Conservation (phyloP, 1,140 invertebrate genomes). For the Trichoplusia ni region DNA sequence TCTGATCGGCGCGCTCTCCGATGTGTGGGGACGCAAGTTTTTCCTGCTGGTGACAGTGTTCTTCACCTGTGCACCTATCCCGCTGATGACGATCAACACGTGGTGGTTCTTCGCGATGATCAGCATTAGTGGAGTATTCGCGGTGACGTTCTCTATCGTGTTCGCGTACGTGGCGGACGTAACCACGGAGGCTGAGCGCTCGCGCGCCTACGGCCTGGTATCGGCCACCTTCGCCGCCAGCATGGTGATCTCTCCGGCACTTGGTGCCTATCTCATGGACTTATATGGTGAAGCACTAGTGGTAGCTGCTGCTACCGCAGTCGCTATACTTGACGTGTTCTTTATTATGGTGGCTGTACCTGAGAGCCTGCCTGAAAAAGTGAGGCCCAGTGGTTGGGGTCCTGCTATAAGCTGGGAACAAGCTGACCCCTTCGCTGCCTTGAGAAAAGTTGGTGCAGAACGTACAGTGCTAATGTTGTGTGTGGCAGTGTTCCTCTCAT, state of each 20-base stretch:
- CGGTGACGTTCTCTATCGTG: slow-evolving; percentile 99
- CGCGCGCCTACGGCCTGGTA: slow-evolving; percentile 97
- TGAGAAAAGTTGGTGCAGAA: slow-evolving; percentile 97
- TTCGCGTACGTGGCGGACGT: slow-evolving; percentile 99
- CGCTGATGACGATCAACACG: slow-evolving; percentile 98
- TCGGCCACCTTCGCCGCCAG: slow-evolving; percentile 99
- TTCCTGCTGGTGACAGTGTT: slow-evolving; percentile 99
- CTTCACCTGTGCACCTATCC: slow-evolving; percentile 99
- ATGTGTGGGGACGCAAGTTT: slow-evolving; percentile 99
- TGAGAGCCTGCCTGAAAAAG: slow-evolving; percentile 98
- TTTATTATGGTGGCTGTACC: slow-evolving; percentile 99
- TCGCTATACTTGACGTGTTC: slow-evolving; percentile 97
- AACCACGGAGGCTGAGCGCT: slow-evolving; percentile 98
- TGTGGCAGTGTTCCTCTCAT: slow-evolving; percentile 98
- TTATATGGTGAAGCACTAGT: slow-evolving; percentile 96
- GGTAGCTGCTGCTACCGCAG: slow-evolving; percentile 96
- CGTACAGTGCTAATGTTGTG: slow-evolving; percentile 98
- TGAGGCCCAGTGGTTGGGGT: slow-evolving; percentile 88
- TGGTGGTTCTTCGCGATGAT: slow-evolving; percentile 99
- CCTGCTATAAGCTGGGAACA: slow-evolving; percentile 97
- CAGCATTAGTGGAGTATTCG: slow-evolving; percentile 98
- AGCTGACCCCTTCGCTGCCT: slow-evolving; percentile 97
- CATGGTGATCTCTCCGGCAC: slow-evolving; percentile 97
- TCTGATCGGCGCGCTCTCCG: slow-evolving; percentile 97
- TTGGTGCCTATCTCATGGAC: slow-evolving; percentile 96